Evolutionary conservation across 2,113 vertebrate species (phyloP).

Genomic region (Anser cygnoides): DNA sequence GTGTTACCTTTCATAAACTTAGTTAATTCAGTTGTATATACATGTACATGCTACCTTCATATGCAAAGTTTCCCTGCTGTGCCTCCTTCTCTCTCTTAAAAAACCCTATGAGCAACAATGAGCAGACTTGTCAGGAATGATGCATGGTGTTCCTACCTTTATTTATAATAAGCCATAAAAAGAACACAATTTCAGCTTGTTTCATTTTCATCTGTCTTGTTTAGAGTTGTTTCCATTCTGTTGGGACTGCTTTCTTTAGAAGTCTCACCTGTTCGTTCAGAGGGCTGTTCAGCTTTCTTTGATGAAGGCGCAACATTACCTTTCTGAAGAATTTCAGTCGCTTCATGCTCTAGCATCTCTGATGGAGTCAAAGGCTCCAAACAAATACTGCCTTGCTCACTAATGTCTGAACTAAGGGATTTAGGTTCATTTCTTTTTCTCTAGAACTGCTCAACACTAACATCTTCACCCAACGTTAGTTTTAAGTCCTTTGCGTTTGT

Average conservation of each 20-base stretch:
- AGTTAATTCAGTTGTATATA: slow-evolving; percentile 29
- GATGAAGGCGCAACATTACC: slow-evolving; percentile 60
- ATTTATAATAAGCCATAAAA: neutral
- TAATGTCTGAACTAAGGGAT: slow-evolving; percentile 73
- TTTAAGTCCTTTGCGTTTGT: slow-evolving; percentile 52
- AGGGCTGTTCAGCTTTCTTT: slow-evolving; percentile 38
- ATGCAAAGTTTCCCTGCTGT: slow-evolving; percentile 8
- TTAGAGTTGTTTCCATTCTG: slow-evolving; percentile 35
- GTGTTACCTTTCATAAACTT: neutral
- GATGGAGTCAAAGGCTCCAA: slow-evolving; percentile 86
- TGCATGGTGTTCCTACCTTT: slow-evolving; percentile 7
- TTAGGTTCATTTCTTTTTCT: slow-evolving; percentile 78
- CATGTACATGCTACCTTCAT: slow-evolving; percentile 5
- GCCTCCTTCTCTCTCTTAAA: neutral
- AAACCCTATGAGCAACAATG: neutral
- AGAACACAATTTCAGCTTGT: slow-evolving; percentile 57
- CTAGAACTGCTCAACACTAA: slow-evolving; percentile 83
- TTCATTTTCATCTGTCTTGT: slow-evolving; percentile 61
- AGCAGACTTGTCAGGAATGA: slow-evolving; percentile 52
- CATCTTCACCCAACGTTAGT: slow-evolving; percentile 54
- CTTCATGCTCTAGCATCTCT: slow-evolving; percentile 83
- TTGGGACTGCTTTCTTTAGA: slow-evolving; percentile 51
- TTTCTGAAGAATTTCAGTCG: slow-evolving; percentile 83
- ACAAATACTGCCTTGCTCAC: slow-evolving; percentile 79
- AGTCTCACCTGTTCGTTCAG: slow-evolving; percentile 53